Conservation (phyloP, 2,888 invertebrate genomes). For the Macaria notata region DNA sequence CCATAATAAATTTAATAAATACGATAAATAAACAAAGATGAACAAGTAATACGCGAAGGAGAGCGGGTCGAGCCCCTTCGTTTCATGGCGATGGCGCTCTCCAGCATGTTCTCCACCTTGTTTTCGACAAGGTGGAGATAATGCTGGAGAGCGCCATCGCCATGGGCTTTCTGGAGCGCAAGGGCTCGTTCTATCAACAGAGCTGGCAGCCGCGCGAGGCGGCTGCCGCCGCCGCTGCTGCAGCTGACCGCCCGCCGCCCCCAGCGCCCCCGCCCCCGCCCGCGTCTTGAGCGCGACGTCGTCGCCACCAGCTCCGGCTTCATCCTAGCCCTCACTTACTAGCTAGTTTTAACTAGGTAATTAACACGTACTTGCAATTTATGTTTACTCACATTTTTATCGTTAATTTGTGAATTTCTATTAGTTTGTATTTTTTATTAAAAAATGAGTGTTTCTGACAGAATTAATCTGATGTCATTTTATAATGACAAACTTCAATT, state of each 20-base stretch:
- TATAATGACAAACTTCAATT: too few relatives aligned
- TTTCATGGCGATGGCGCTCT: conserved; percentile 50
- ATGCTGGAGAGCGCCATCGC: conserved; percentile 49
- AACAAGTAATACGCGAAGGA: too few relatives aligned
- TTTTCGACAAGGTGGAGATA: conserved; percentile 36
- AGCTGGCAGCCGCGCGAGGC: conserved; percentile 36
- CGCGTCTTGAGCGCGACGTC: conserved; percentile 14
- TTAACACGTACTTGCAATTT: too few relatives aligned
- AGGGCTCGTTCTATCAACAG: conserved; percentile 47
- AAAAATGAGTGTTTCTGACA: too few relatives aligned
- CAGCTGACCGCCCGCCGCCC: neutral
- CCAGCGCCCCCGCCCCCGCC: conserved; percentile 14
- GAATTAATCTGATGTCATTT: too few relatives aligned
- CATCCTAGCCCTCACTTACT: too few relatives aligned
- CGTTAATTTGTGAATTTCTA: too few relatives aligned
- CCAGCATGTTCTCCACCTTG: conserved; percentile 44
- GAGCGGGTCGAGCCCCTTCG: conserved; percentile 49
- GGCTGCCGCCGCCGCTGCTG: neutral
- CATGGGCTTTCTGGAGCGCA: conserved; percentile 53
- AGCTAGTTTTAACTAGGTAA: too few relatives aligned
- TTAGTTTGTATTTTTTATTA: too few relatives aligned
- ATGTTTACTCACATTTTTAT: too few relatives aligned
- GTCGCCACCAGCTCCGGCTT: conserved; percentile 15
- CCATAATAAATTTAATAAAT: too few relatives aligned
- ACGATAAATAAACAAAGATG: too few relatives aligned